Evolutionary conservation across 2,113 vertebrate genomes (phyloP).

Genomic region (Rhabdomys dilectus): DNA sequence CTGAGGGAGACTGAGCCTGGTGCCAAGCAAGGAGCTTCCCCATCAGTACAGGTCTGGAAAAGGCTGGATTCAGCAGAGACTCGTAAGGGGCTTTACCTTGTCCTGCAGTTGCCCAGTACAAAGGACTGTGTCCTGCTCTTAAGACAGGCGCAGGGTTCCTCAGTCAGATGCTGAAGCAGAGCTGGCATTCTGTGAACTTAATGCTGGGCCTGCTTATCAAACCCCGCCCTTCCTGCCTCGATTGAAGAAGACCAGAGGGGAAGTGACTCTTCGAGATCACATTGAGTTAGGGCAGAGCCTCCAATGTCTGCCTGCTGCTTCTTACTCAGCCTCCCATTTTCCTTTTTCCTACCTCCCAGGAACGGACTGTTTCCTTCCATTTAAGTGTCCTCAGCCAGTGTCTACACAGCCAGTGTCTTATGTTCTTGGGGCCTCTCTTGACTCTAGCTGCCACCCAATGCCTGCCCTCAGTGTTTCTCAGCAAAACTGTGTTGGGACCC

Average conservation of each 20-base stretch:
- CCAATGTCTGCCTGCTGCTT: not conserved
- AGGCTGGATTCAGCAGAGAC: not conserved
- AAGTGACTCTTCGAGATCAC: not conserved
- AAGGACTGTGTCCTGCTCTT: not conserved
- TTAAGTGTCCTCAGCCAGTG: not conserved
- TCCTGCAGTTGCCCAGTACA: accelerated
- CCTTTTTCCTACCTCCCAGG: not conserved
- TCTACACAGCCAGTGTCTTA: not conserved
- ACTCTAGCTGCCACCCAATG: not conserved
- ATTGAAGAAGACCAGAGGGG: not conserved
- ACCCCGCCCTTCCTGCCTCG: not conserved
- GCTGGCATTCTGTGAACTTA: not conserved
- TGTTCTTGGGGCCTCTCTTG: not conserved
- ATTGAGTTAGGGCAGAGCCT: not conserved
- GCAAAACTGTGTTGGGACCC: accelerated
- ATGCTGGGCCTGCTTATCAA: not conserved
- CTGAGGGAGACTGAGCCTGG: not conserved
- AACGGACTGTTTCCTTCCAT: not conserved
- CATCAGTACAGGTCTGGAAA: not conserved
- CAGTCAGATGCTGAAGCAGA: not conserved
- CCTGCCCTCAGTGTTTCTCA: not conserved
- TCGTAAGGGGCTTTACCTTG: not conserved
- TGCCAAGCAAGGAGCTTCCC: accelerated
- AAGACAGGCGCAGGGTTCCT: not conserved
- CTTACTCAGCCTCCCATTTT: accelerated